Evolutionary conservation across 1,140 invertebrate species (phyloP).

Genomic region (Zaprionus inermis): DNA sequence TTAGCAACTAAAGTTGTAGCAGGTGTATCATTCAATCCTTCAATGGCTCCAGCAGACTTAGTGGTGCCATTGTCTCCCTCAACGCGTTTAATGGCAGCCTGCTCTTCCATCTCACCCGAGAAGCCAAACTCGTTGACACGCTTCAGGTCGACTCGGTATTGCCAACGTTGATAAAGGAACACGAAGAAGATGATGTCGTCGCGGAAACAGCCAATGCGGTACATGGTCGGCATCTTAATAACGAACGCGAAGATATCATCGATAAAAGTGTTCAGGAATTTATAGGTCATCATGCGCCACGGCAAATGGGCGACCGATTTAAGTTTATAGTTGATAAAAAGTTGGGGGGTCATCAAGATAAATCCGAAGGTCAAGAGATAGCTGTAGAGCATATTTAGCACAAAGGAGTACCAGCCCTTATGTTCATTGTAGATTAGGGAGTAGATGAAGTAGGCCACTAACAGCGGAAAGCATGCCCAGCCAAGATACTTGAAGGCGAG

Average conservation of each 20-base stretch:
- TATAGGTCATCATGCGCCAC: slow-evolving; percentile 99
- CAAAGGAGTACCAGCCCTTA: slow-evolving; percentile 98
- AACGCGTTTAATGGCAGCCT: slow-evolving; percentile 71
- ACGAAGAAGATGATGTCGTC: slow-evolving; percentile 99
- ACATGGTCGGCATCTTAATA: slow-evolving; percentile 99
- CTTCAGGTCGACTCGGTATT: slow-evolving; percentile 97
- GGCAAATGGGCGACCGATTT: slow-evolving; percentile 99
- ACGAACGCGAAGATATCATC: slow-evolving; percentile 99
- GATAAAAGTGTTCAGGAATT: slow-evolving; percentile 99
- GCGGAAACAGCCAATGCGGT: slow-evolving; percentile 97
- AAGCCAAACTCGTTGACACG: slow-evolving; percentile 99
- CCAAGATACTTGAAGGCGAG: slow-evolving; percentile 98
- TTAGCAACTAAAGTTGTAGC: slow-evolving; percentile 1
- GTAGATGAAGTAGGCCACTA: slow-evolving; percentile 96
- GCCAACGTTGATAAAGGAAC: slow-evolving; percentile 99
- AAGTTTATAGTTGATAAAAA: slow-evolving; percentile 99
- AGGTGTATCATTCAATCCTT: slow-evolving; percentile 28
- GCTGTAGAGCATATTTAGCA: slow-evolving; percentile 98
- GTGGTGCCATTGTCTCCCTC: slow-evolving; percentile 15
- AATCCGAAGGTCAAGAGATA: slow-evolving; percentile 99
- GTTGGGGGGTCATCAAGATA: slow-evolving; percentile 99
- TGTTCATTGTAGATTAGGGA: slow-evolving; percentile 99
- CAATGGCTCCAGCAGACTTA: slow-evolving; percentile 53
- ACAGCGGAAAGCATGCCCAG: slow-evolving; percentile 96
- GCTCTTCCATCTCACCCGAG: slow-evolving; percentile 89